Evolutionary conservation across 2,888 invertebrate genomes (phyloP).

Genomic region (Drosophila quinaria): DNA sequence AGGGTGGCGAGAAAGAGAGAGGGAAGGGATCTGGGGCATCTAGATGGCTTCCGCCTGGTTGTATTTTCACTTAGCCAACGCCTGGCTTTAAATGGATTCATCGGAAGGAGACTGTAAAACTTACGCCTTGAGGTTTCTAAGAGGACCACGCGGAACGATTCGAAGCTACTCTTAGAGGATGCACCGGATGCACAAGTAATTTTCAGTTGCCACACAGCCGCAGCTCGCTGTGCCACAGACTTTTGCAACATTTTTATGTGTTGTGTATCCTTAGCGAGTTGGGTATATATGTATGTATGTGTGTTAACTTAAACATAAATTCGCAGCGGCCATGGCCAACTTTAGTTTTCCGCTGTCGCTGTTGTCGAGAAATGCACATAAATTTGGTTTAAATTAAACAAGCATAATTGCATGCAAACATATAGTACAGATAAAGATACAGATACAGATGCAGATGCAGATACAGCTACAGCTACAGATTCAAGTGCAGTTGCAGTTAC

Average conservation of each 20-base stretch:
- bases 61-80: slow-evolving; percentile 72
- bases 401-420: slow-evolving; percentile 67
- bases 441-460: slow-evolving; percentile 3
- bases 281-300: not conserved
- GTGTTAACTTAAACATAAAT: slow-evolving; percentile 48
- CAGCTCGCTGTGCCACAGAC: slow-evolving; percentile 41
- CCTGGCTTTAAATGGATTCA: slow-evolving; percentile 48
- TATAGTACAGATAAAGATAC: slow-evolving; percentile 7
- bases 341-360: slow-evolving; percentile 54
- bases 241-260: slow-evolving; percentile 62
- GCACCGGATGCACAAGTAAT: slow-evolving; percentile 80
- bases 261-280: not conserved
- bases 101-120: slow-evolving; percentile 76
- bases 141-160: slow-evolving; percentile 72
- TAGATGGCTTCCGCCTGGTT: slow-evolving; percentile 64
- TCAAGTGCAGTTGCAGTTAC: slow-evolving; percentile 15
- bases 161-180: slow-evolving; percentile 22
- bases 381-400: slow-evolving; percentile 74
- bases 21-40: slow-evolving; percentile 15
- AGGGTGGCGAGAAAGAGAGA: no score
- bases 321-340: slow-evolving; percentile 54
- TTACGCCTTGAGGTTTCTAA: slow-evolving; percentile 70
- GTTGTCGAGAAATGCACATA: slow-evolving; percentile 58
- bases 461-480: slow-evolving; percentile 11
- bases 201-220: slow-evolving; percentile 65